These are phyloP conservation scores for Xiphophorus maculatus DNA, from an alignment of 2,113 vertebrate species.

Conservation along the genomic window DNA sequence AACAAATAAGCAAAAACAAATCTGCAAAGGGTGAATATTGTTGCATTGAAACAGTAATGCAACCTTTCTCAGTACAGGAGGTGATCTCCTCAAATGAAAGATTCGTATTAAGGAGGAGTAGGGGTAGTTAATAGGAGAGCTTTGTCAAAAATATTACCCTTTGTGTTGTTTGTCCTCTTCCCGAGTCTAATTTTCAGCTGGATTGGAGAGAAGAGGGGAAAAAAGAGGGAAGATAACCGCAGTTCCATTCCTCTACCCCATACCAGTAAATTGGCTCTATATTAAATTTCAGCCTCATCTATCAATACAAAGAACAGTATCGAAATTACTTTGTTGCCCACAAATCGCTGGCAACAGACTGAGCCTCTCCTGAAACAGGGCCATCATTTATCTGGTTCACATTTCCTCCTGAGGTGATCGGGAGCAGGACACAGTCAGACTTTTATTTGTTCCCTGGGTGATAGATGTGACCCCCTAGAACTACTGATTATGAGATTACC, in stretches of 20 bases:
- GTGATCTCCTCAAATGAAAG: conserved; percentile 13
- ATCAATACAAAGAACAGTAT: conserved; percentile 77
- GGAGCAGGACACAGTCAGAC: conserved; percentile 66
- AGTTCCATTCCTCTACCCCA: conserved; percentile 55
- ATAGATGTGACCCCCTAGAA: conserved; percentile 71
- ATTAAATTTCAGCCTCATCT: conserved; percentile 77
- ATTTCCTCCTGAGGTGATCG: conserved; percentile 68
- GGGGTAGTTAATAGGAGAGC: conserved; percentile 17
- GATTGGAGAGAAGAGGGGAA: conserved; percentile 27
- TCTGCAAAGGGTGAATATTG: background rate
- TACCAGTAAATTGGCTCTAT: conserved; percentile 74
- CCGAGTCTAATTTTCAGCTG: conserved; percentile 48
- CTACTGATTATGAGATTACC: conserved; percentile 72
- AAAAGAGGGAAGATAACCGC: conserved; percentile 55
- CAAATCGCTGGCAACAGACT: conserved; percentile 74
- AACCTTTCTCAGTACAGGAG: background rate
- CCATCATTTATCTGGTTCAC: conserved; percentile 77
- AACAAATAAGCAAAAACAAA: background rate
- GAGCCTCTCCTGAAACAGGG: conserved; percentile 71
- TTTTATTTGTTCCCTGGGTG: conserved; percentile 75
- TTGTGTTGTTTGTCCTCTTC: conserved; percentile 38
- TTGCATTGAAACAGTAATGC: background rate
- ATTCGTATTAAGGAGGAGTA: conserved; percentile 27
- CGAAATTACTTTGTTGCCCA: conserved; percentile 78
- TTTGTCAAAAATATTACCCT: conserved; percentile 44